Percentiles rank a stretch among this genome's conserved stretches.
Conservation (phyloP, 2,113 vertebrate genomes). For the Ibidorhyncha struthersii region DNA sequence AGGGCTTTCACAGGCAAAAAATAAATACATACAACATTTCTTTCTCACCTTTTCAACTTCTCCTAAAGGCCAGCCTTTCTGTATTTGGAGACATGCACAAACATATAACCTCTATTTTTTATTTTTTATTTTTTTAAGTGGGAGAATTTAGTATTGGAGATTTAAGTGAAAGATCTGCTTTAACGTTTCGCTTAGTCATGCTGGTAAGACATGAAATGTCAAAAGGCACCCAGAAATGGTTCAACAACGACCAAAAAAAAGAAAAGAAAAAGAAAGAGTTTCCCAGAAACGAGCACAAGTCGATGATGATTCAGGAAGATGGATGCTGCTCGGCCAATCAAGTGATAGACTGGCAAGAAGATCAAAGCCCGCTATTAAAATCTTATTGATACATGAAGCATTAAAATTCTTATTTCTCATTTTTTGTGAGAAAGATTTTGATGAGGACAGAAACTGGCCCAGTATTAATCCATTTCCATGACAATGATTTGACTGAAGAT, state of each 20-base stretch:
- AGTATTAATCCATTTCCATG: conserved; percentile 49
- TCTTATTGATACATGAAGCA: conserved; percentile 41
- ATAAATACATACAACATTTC: neutral
- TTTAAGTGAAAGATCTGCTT: neutral
- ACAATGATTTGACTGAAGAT: conserved; percentile 64
- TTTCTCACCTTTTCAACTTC: neutral
- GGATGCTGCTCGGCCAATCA: conserved; percentile 18
- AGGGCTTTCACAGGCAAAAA: neutral
- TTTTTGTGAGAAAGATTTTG: conserved; percentile 33
- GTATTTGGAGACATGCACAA: neutral
- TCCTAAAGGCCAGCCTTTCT: neutral
- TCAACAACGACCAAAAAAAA: neutral
- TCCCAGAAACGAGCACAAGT: conserved; percentile 41
- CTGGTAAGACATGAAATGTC: neutral
- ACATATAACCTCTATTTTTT: neutral
- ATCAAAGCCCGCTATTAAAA: conserved; percentile 57
- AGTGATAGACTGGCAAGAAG: conserved; percentile 8
- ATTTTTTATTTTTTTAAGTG: neutral
- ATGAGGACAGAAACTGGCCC: conserved; percentile 46
- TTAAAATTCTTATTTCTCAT: conserved; percentile 28
- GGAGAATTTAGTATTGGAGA: neutral
- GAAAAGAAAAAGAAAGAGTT: neutral
- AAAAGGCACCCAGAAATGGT: neutral
- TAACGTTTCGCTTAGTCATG: neutral
- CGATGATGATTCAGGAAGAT: conserved; percentile 31